Percentiles rank a stretch among this genome's conserved stretches.
These are phyloP conservation scores for Gorsachius goisagi DNA, from an alignment of 2,113 vertebrate species.

Conservation along the genomic window DNA sequence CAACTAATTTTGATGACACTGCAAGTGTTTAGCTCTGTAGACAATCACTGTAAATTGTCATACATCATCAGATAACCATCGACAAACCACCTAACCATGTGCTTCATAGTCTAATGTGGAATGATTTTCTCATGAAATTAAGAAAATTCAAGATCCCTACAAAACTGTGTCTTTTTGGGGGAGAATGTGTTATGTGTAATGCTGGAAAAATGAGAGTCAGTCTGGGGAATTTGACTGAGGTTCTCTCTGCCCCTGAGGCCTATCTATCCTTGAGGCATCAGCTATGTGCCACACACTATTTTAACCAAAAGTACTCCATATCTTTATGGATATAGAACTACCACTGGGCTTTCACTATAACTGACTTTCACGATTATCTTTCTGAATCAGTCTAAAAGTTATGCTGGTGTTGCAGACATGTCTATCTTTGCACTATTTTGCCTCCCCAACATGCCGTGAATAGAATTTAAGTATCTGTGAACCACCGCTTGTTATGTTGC, in stretches of 20 bases:
- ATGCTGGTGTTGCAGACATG: background rate
- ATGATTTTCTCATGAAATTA: background rate
- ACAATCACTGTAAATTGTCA: background rate
- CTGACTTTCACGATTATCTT: background rate
- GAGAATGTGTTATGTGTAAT: background rate
- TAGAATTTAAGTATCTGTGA: background rate
- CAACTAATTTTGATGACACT: background rate
- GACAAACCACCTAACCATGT: background rate
- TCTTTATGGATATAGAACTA: background rate
- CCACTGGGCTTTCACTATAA: background rate
- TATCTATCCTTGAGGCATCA: background rate
- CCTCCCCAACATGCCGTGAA: accelerated
- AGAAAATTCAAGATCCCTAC: background rate
- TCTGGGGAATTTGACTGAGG: background rate
- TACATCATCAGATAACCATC: background rate
- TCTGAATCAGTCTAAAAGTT: background rate
- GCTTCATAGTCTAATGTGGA: background rate
- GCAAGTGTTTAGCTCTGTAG: background rate
- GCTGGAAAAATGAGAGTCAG: background rate
- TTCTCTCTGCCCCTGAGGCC: background rate
- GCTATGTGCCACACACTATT: background rate
- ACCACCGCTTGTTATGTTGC: background rate
- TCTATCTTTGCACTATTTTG: background rate
- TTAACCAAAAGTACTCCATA: background rate
- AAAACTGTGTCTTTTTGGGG: background rate